Conservation (phyloP, 2,797 vertebrate species). For the Alfaro cultratus region DNA sequence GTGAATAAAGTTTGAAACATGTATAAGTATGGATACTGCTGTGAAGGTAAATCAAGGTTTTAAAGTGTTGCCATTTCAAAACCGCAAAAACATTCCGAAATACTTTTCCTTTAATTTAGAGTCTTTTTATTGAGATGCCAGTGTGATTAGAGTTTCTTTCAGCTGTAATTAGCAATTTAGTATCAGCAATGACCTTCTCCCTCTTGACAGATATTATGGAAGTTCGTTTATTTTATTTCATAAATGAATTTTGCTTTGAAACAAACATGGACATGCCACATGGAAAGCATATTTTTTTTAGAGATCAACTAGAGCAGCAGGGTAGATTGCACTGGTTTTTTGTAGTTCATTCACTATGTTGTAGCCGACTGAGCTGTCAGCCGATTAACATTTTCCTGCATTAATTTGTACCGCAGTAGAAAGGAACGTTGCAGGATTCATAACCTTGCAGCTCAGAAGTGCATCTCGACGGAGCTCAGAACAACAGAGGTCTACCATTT, state of each 20-base stretch:
- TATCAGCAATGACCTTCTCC: too few species aligned
- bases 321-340: not conserved
- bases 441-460: too few species aligned
- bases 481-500: too few species aligned
- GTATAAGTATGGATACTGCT: not conserved
- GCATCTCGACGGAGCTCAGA: too few species aligned
- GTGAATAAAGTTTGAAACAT: constrained; percentile 36
- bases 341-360: not conserved
- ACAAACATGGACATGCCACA: not conserved
- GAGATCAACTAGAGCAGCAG: not conserved
- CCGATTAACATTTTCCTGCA: not conserved
- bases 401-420: not conserved
- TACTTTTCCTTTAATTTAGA: not conserved
- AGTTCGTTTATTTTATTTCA: not conserved
- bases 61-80: not conserved
- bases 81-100: not conserved
- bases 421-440: too few species aligned
- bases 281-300: not conserved
- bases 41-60: not conserved
- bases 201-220: not conserved
- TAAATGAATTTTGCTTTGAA: not conserved
- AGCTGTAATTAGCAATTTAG: not conserved
- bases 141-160: not conserved
- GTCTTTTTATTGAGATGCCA: not conserved
- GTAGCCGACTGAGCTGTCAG: not conserved